phyloP scores from a whole-genome alignment of 2,797 vertebrate species.

The Pipistrellus nathusii region DNA sequence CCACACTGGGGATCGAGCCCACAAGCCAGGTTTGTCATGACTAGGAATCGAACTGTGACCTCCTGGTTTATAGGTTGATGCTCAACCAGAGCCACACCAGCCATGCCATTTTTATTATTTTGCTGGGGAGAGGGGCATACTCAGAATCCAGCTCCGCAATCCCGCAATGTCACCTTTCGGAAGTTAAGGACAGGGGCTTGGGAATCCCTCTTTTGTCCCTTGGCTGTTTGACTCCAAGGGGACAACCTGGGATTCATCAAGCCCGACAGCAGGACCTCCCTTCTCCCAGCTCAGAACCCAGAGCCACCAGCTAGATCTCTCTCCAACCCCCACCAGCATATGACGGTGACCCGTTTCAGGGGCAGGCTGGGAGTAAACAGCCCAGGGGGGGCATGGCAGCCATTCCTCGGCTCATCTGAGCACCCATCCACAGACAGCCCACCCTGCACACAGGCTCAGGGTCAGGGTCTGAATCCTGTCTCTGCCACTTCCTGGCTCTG shows the following conservation, averaged over 20 bases:
- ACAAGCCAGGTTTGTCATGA: not conserved
- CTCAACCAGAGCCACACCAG: not conserved
- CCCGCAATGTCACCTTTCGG: not conserved
- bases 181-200: not conserved
- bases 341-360: too few relatives aligned
- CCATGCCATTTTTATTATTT: too few relatives aligned
- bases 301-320: not conserved
- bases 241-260: not conserved
- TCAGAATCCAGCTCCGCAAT: not conserved
- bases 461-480: not conserved
- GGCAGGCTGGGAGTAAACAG: not conserved
- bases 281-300: not conserved
- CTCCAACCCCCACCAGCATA: too few relatives aligned
- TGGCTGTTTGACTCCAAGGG: constrained; percentile 56
- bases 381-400: accelerated
- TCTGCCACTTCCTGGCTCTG: not conserved
- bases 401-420: not conserved
- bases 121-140: not conserved
- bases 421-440: not conserved
- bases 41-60: not conserved
- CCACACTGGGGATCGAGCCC: not conserved
- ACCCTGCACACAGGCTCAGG: accelerated
- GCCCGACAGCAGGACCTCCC: not conserved
- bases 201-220: not conserved
- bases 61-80: not conserved